phyloP scores from a whole-genome alignment of 2,888 invertebrate genomes.

The Lasioglossum pauxillum region DNA sequence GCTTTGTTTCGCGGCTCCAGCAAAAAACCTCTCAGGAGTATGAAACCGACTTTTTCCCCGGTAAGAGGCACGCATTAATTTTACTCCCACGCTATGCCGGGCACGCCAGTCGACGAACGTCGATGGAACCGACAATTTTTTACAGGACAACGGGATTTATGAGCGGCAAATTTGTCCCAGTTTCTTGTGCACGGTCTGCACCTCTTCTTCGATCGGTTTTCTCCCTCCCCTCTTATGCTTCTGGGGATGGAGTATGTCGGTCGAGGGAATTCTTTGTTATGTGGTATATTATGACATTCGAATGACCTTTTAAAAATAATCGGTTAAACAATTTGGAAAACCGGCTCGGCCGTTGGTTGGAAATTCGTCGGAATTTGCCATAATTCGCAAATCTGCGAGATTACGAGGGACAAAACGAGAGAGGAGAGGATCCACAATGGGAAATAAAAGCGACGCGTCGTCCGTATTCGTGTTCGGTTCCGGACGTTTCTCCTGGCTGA shows the following conservation, averaged over 20 bases:
- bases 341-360: too few relatives aligned
- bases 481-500: neutral
- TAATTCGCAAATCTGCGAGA: slow-evolving; percentile 31
- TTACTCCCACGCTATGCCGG: slow-evolving; percentile 13
- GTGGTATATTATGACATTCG: too few relatives aligned
- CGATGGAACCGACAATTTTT: slow-evolving; percentile 34
- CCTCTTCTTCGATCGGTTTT: neutral
- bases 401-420: slow-evolving; percentile 19
- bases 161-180: slow-evolving; percentile 24
- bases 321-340: too few relatives aligned
- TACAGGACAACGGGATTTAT: slow-evolving; percentile 18
- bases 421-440: neutral
- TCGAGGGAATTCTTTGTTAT: too few relatives aligned
- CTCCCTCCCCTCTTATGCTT: neutral
- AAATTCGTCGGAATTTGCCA: neutral
- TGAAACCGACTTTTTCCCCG: slow-evolving; percentile 46
- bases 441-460: neutral
- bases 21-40: slow-evolving; percentile 61
- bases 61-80: slow-evolving; percentile 47
- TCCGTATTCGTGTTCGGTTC: neutral
- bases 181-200: slow-evolving; percentile 1
- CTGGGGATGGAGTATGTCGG: neutral
- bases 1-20: slow-evolving; percentile 34
- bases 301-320: too few relatives aligned
- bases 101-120: slow-evolving; percentile 6